These are phyloP conservation scores for Germaria angustata DNA, from an alignment of 2,888 invertebrate species.

Conservation along the genomic window DNA sequence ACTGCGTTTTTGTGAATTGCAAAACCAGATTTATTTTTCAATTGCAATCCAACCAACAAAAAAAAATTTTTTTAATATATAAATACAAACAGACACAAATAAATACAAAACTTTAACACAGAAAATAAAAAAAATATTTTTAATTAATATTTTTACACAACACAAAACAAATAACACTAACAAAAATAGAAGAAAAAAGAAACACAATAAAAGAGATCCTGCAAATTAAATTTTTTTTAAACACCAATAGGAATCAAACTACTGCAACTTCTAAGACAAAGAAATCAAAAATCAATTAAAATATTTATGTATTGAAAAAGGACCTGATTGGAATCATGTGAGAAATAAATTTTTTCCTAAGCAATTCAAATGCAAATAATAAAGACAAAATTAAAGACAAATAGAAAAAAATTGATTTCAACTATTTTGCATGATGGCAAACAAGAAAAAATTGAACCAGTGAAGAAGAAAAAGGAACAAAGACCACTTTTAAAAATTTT, in stretches of 20 bases:
- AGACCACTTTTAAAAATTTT: constrained; percentile 66
- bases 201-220: constrained; percentile 54
- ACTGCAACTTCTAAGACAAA: constrained; percentile 1
- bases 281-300: constrained; percentile 14
- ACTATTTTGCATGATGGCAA: constrained; percentile 78
- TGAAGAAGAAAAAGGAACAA: constrained; percentile 16
- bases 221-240: constrained; percentile 43
- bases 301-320: not conserved
- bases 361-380: constrained; percentile 46
- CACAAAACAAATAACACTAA: constrained; percentile 8
- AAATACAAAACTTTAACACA: constrained; percentile 35
- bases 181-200: constrained; percentile 23
- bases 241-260: not conserved
- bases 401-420: constrained; percentile 72
- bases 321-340: constrained; percentile 78
- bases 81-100: constrained; percentile 14
- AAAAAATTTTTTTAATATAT: not conserved
- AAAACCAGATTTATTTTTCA: constrained; percentile 76
- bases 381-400: constrained; percentile 55
- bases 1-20: constrained; percentile 80
- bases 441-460: constrained; percentile 5
- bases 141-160: constrained; percentile 54
- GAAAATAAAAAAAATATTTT: constrained; percentile 22
- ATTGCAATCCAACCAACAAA: constrained; percentile 37
- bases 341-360: constrained; percentile 73